Percentiles rank a stretch among this genome's conserved stretches.
These are phyloP conservation scores for Furnarius figulus DNA, from an alignment of 2,113 vertebrate species.

Conservation along the genomic window DNA sequence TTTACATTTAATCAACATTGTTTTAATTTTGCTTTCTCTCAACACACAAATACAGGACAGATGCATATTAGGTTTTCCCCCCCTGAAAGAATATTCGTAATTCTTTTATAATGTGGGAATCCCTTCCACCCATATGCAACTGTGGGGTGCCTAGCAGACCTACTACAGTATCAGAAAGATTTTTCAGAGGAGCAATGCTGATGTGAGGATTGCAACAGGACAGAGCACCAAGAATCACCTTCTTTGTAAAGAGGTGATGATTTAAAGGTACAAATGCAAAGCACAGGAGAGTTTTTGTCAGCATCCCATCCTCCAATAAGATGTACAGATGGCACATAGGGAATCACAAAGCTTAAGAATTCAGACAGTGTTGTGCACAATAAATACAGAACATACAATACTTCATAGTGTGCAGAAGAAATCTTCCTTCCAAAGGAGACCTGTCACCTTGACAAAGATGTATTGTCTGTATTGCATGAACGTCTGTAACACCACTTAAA, in stretches of 20 bases:
- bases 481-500: not conserved
- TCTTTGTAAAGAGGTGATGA: not conserved
- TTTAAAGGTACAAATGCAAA: conserved; percentile 6
- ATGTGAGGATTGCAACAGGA: not conserved
- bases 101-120: not conserved
- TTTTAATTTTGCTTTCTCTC: not conserved
- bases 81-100: not conserved
- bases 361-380: not conserved
- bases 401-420: not conserved
- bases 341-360: conserved; percentile 8
- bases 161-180: not conserved
- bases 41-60: not conserved
- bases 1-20: not conserved
- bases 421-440: not conserved
- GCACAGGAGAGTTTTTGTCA: not conserved
- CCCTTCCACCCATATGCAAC: not conserved
- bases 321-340: not conserved
- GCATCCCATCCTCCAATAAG: not conserved
- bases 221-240: not conserved
- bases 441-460: conserved; percentile 7
- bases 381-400: not conserved
- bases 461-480: not conserved
- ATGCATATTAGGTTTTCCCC: not conserved
- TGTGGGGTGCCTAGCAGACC: not conserved
- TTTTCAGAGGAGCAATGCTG: not conserved